Evolutionary conservation across 1,140 invertebrate species (phyloP).

Genomic region (Drosophila obscura): DNA sequence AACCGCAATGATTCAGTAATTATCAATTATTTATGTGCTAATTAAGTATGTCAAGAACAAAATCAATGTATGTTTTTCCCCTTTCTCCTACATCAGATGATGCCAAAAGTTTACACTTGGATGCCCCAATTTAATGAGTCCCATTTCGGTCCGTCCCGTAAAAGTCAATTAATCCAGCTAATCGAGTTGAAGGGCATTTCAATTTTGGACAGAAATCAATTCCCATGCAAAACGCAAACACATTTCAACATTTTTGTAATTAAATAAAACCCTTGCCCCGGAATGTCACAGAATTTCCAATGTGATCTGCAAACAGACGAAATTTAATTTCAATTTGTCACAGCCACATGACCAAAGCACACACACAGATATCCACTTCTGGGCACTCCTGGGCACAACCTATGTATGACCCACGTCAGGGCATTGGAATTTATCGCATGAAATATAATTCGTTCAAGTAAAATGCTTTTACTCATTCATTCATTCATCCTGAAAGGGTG

Average conservation of each 20-base stretch:
- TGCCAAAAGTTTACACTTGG: too few relatives aligned
- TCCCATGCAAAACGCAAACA: conserved; percentile 19
- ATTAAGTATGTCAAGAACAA: conserved; percentile 39
- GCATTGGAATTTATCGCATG: conserved; percentile 70
- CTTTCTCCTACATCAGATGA: too few relatives aligned
- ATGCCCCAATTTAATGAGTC: too few relatives aligned
- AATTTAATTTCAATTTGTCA: conserved; percentile 69
- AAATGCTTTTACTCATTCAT: conserved; percentile 44
- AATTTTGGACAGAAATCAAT: conserved; percentile 29
- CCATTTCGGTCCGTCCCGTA: conserved; percentile 18
- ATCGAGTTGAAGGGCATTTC: conserved; percentile 36
- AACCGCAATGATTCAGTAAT: conserved; percentile 58
- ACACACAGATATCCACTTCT: neutral
- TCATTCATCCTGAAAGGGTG: conserved; percentile 15
- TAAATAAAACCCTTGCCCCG: conserved; percentile 45
- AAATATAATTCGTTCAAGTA: conserved; percentile 65
- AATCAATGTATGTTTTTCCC: neutral
- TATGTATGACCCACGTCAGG: conserved; percentile 31
- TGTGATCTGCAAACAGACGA: conserved; percentile 58
- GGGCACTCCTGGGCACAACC: conserved; percentile 18
- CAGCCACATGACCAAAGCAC: conserved; percentile 39
- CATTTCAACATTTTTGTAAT: conserved; percentile 54
- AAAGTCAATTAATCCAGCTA: conserved; percentile 42
- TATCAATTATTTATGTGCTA: conserved; percentile 43
- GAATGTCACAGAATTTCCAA: conserved; percentile 44